Evolutionary conservation across 2,797 vertebrate species (phyloP), one percentile per base, ranked within the genome.

Genomic region (Darevskia nairensis): DNA sequence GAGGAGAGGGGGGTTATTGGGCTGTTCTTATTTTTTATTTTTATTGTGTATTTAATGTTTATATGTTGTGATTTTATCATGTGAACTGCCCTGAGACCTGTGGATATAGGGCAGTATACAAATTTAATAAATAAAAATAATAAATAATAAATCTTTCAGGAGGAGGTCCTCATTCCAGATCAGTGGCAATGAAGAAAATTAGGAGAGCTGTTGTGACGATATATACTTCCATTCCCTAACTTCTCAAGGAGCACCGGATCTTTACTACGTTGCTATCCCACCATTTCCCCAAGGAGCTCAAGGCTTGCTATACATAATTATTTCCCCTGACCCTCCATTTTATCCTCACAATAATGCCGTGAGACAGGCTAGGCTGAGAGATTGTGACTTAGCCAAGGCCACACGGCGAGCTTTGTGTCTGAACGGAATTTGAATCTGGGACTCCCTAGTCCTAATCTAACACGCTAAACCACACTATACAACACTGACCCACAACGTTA

Each of bases 111-210:
- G 50, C 11, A 55, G 50, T 55, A 55, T 55, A 55, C 50, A 55
- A 55, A 55, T 55, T 55, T 55, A 55, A 55, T 55, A 55, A 55
- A 35, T 35, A 35, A 35, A 35, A 35, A 35, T 35, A 35, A 35
- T 35, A 3, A 35, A 55, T 55, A 4, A 55, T 55, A 55, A 55
- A 55, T 55, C 0, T 55, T 13, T 55, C 15, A 15, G 50, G 13
- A 55, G 50, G 50, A 55, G 50, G 50, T 55, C 13, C 50, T 55
- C 13, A 55, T 55, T 55, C 50, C 15, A 55, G 13, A 13, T 1
- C 50, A 55, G 61, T 64, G 17, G n/a, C 69, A 83, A 87, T 85
- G 68, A 90, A 92, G 80, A 89, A 90, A 93, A 90, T 15, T 86
- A 89, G n/a, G 86, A 87, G 69, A 55, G 84, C 82, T 88, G 89